phyloP scores from a whole-genome alignment of 2,113 vertebrate genomes.

The Xiphorhynchus elegans region DNA sequence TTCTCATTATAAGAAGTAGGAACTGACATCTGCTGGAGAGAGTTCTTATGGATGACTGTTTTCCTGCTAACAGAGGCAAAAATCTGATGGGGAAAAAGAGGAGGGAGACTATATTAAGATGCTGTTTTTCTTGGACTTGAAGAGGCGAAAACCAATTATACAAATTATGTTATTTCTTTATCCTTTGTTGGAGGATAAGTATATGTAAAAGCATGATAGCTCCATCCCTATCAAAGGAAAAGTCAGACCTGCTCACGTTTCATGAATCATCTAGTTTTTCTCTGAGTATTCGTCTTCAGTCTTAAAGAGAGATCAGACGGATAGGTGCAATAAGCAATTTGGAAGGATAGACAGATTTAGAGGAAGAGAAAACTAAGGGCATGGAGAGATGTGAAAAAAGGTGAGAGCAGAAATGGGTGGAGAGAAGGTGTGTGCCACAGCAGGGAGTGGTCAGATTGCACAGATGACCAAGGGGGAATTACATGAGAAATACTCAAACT shows the following conservation, averaged over 20 bases:
- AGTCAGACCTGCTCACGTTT: not conserved
- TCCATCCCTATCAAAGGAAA: not conserved
- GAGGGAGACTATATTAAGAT: not conserved
- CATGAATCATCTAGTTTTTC: not conserved
- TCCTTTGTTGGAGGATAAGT: not conserved
- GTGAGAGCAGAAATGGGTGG: not conserved
- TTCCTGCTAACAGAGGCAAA: constrained; percentile 6
- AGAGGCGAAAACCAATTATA: not conserved
- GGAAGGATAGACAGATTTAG: not conserved
- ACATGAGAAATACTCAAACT: not conserved
- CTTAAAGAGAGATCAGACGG: not conserved
- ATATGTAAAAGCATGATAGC: not conserved
- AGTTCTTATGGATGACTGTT: constrained; percentile 15
- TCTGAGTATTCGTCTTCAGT: not conserved
- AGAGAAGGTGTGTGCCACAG: not conserved
- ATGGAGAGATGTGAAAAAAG: not conserved
- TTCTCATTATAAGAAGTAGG: constrained; percentile 9
- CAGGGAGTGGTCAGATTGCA: not conserved
- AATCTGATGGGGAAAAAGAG: not conserved
- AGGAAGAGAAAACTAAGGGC: not conserved
- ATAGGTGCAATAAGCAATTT: not conserved
- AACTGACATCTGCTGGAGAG: constrained; percentile 28
- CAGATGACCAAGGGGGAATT: not conserved
- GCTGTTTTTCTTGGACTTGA: not conserved
- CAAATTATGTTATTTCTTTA: not conserved